A percentile compares a stretch with the other conserved stretches of the same genome.
Conservation (phyloP, 2,888 invertebrate species). For the Corbicula japonica region DNA sequence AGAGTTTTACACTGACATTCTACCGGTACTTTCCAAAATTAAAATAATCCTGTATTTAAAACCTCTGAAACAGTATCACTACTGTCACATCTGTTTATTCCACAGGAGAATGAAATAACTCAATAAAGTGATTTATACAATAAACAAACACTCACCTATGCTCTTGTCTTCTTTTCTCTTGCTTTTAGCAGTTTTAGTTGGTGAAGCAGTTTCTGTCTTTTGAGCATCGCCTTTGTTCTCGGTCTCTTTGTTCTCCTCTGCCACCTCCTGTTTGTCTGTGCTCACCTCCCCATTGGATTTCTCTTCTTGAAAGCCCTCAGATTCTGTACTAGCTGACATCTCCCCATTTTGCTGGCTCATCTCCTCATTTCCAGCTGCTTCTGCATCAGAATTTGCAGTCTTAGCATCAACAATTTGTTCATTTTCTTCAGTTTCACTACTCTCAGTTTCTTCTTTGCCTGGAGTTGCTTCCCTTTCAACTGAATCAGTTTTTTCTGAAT, state of each 20-base stretch:
- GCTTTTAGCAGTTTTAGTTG: constrained; percentile 68
- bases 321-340: constrained; percentile 67
- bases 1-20: too few species aligned
- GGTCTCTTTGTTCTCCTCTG: constrained; percentile 31
- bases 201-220: constrained; percentile 52
- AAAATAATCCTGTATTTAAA: too few species aligned
- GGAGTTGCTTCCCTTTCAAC: constrained; percentile 45
- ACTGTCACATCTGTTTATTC: background rate
- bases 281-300: constrained; percentile 14
- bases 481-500: constrained; percentile 10
- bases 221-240: constrained; percentile 47
- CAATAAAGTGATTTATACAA: background rate
- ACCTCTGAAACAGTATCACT: too few species aligned
- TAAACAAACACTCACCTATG: constrained; percentile 74
- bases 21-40: too few species aligned
- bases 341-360: constrained; percentile 46
- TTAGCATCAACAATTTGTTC: constrained; percentile 17
- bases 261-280: constrained; percentile 37
- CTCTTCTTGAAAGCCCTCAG: constrained; percentile 65
- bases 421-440: constrained; percentile 28
- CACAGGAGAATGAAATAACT: background rate
- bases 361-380: constrained; percentile 28
- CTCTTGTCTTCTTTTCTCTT: constrained; percentile 83
- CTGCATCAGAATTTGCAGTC: constrained; percentile 21
- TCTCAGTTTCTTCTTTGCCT: constrained; percentile 3